A percentile compares a stretch with the other conserved stretches of the same genome.
Evolutionary conservation across 2,113 vertebrate genomes (phyloP).

Genomic region (Gavialis gangeticus): DNA sequence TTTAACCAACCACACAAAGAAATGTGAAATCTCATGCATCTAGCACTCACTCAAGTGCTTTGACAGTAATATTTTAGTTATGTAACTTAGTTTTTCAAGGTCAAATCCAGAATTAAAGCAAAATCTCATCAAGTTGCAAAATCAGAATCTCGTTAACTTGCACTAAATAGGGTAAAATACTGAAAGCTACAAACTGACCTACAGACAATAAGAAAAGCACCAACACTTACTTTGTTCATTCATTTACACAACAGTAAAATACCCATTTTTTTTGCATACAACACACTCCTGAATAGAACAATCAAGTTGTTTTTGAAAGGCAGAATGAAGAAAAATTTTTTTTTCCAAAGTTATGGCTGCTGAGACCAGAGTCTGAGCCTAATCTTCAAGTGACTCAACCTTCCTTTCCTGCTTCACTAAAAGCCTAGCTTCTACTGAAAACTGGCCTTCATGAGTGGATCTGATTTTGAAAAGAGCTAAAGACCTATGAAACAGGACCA

Average conservation of each 20-base stretch:
- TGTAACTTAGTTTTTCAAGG: background rate
- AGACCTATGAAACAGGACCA: too few species aligned
- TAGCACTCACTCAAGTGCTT: background rate
- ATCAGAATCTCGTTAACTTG: background rate
- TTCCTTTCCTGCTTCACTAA: too few species aligned
- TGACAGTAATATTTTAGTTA: background rate
- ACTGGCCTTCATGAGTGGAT: too few species aligned
- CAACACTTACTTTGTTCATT: background rate
- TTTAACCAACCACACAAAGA: background rate
- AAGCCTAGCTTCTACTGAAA: too few species aligned
- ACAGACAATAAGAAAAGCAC: background rate
- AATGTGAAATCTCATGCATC: background rate
- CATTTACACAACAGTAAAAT: background rate
- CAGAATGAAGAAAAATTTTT: too few species aligned
- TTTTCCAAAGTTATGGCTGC: too few species aligned
- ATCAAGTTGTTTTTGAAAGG: too few species aligned
- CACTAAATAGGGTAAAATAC: background rate
- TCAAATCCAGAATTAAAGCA: background rate
- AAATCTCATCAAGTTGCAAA: background rate
- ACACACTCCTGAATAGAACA: too few species aligned
- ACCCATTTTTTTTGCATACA: too few species aligned
- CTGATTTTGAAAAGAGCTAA: too few species aligned
- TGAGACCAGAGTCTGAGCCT: too few species aligned
- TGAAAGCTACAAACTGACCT: background rate
- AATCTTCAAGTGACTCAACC: too few species aligned